These are phyloP conservation scores for Eupithecia exiguata DNA, from an alignment of 2,888 invertebrate genomes.

Conservation along the genomic window DNA sequence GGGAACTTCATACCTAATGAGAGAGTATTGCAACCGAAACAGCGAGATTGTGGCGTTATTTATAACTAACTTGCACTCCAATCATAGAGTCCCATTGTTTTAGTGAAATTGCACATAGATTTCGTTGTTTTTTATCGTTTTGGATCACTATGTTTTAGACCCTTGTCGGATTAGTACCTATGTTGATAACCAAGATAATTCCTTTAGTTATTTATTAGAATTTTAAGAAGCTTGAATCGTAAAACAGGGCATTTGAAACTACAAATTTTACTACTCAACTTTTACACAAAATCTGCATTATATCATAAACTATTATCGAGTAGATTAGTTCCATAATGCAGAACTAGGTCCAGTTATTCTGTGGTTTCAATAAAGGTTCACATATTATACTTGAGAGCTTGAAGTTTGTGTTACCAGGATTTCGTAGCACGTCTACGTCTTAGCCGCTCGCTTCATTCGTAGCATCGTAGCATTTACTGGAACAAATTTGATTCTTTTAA, in stretches of 20 bases:
- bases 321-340: too few species aligned
- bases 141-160: background rate
- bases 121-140: background rate
- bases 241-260: background rate
- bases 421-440: background rate
- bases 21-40: constrained; percentile 16
- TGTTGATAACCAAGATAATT: background rate
- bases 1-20: constrained; percentile 19
- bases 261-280: too few species aligned
- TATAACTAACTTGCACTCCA: constrained; percentile 17
- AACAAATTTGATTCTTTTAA: background rate
- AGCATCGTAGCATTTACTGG: background rate
- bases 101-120: background rate
- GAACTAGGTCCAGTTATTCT: too few species aligned
- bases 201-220: background rate
- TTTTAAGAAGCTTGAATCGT: background rate
- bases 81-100: background rate
- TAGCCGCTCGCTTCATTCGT: background rate
- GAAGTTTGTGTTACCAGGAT: background rate
- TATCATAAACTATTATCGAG: too few species aligned
- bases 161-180: background rate
- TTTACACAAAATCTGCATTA: too few species aligned
- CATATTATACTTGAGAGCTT: background rate
- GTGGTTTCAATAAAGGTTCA: background rate
- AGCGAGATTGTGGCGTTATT: constrained; percentile 16